Conservation (phyloP, 2,888 invertebrate species). For the Pyralis farinalis region DNA sequence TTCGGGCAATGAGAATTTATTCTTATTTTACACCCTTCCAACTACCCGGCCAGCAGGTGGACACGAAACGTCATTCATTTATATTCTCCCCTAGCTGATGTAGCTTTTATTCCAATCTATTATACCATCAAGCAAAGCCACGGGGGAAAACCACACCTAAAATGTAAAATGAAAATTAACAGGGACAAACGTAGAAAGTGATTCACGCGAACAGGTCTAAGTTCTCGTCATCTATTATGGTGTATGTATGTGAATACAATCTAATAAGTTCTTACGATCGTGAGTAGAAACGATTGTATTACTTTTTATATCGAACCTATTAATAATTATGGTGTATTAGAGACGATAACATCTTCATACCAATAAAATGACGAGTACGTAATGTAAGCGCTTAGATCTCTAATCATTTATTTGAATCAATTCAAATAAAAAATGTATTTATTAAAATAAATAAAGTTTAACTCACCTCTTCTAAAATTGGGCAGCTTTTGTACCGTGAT, state of each 20-base stretch:
- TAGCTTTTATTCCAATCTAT: slow-evolving; percentile 35
- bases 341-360: slow-evolving; percentile 18
- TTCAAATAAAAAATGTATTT: not conserved
- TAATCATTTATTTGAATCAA: not conserved
- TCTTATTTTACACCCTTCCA: no score
- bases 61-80: slow-evolving; percentile 47
- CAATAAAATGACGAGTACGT: slow-evolving; percentile 7
- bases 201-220: slow-evolving; percentile 16
- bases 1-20: no score
- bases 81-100: slow-evolving; percentile 45
- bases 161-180: slow-evolving; percentile 28
- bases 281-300: slow-evolving; percentile 4
- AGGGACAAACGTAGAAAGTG: slow-evolving; percentile 22
- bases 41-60: slow-evolving; percentile 34
- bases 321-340: slow-evolving; percentile 15
- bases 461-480: slow-evolving; percentile 85
- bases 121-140: slow-evolving; percentile 31
- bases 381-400: not conserved
- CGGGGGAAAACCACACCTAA: slow-evolving; percentile 39
- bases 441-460: not conserved
- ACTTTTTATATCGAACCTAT: slow-evolving; percentile 1
- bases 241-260: not conserved
- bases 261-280: not conserved
- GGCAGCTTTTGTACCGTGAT: slow-evolving; percentile 90
- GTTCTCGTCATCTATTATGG: not conserved